Evolutionary conservation across 2,797 vertebrate genomes (phyloP), one percentile per base, ranked within the genome.

Genomic region (Parotocinclus haroldoi): DNA sequence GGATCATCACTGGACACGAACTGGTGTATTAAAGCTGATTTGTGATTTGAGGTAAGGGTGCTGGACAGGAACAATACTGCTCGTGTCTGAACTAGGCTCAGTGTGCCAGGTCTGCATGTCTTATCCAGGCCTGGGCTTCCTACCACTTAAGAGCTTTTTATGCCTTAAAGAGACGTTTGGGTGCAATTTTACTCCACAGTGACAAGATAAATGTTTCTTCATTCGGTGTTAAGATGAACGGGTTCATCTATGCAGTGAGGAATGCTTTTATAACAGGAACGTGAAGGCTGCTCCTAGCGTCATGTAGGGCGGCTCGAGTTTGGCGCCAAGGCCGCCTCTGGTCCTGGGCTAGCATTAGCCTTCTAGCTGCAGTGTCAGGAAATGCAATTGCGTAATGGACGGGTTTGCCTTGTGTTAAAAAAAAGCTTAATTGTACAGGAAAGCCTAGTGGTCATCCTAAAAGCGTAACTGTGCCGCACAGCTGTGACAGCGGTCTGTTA

Each of bases 281-380:
- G 53, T 57, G 60, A 38, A 55, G n/a, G 59, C 53, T 62, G 62
- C 13, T 61, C 39, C n/a, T 36, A 18, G 14, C 40, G 63, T 66
- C 50, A 55, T 71, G 49, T 63, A 63, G 74, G 68, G 71, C 69
- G 79, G 75, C 76, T 66, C 40, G 78, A 64, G 85, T 86, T 91
- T 91, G 88, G 87, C 90, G 89, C 89, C 87, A 90, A 67, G 77
- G 77, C 76, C 78, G 72, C 50, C 56, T 38, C 65, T 50, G 69
- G 65, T 63, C 72, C 72, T 62, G 49, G 39, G 63, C 10, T 55
- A 60, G 50, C 49, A 40, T 67, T 52, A 44, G 65, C 48, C 40
- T 37, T 7, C 13, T 9, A n/a, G 16, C 17, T 57, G 13, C 52
- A 42, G 48, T 13, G 10, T 1, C 38, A 0, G 5, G n/a, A 0